Conservation (phyloP, 92 coral and sea anemone species). For the Epizoanthus scotinus region DNA sequence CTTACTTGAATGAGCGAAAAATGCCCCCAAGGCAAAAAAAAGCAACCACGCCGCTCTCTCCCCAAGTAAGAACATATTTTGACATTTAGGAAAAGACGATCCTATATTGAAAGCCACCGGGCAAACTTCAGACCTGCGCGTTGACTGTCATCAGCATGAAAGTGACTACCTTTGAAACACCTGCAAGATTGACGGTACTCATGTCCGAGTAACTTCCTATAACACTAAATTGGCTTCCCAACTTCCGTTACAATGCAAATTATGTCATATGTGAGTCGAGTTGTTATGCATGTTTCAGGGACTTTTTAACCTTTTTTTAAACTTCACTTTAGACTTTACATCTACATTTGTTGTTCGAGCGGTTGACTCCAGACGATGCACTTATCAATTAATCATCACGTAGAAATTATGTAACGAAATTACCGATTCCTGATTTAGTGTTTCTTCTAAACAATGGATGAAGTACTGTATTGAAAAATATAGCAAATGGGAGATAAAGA, state of each 20-base stretch:
- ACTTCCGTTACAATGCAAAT: conserved; percentile 21
- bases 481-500: background rate
- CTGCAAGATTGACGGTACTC: conserved; percentile 14
- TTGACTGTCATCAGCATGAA: conserved; percentile 3
- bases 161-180: conserved; percentile 21
- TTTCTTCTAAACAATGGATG: conserved; percentile 42
- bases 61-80: background rate
- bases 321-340: background rate
- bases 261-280: background rate
- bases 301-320: background rate
- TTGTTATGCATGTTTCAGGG: background rate
- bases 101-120: conserved; percentile 19
- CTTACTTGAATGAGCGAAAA: conserved; percentile 8
- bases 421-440: conserved; percentile 56
- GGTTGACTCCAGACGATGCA: conserved; percentile 44
- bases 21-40: conserved; percentile 8
- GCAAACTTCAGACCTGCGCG: conserved; percentile 29
- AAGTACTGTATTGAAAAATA: background rate
- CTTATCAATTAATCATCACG: conserved; percentile 56
- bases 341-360: background rate
- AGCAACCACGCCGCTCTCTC: conserved; percentile 14
- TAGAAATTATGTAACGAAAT: conserved; percentile 48
- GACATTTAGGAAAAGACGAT: conserved; percentile 10
- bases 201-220: background rate
- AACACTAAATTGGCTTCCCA: conserved; percentile 3